These are phyloP conservation scores for Bubo scandiacus DNA, from an alignment of 2,113 vertebrate genomes.

Conservation along the genomic window DNA sequence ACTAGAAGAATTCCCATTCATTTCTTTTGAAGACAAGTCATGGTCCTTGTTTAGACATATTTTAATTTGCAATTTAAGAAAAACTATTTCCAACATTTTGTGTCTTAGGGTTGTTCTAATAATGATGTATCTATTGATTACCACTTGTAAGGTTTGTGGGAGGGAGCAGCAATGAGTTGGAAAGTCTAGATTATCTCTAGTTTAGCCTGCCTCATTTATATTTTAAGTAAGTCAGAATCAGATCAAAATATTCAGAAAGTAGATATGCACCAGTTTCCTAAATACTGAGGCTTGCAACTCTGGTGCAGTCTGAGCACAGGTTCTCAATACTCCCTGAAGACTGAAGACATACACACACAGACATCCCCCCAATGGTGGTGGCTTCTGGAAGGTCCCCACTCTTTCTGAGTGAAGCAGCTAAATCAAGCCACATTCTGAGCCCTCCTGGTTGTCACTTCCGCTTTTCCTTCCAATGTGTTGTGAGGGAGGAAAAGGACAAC, in stretches of 20 bases:
- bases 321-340: not conserved
- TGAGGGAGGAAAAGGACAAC: not conserved
- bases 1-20: not conserved
- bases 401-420: not conserved
- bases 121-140: not conserved
- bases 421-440: not conserved
- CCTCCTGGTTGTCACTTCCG: not conserved
- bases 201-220: not conserved
- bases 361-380: not conserved
- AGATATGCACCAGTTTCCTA: not conserved
- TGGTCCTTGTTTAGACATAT: not conserved
- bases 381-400: not conserved
- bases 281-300: accelerated
- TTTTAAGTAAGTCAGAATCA: not conserved
- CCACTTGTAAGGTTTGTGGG: not conserved
- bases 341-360: not conserved
- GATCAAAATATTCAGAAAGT: not conserved
- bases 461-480: not conserved
- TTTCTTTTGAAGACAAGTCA: not conserved
- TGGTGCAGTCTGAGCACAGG: not conserved
- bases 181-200: not conserved
- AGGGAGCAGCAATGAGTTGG: not conserved
- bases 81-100: not conserved
- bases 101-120: not conserved
- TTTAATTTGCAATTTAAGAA: not conserved